A percentile compares a stretch with the other conserved stretches of the same genome.
phyloP scores from a whole-genome alignment of 2,797 vertebrate genomes.

The Luscinia megarhynchos region DNA sequence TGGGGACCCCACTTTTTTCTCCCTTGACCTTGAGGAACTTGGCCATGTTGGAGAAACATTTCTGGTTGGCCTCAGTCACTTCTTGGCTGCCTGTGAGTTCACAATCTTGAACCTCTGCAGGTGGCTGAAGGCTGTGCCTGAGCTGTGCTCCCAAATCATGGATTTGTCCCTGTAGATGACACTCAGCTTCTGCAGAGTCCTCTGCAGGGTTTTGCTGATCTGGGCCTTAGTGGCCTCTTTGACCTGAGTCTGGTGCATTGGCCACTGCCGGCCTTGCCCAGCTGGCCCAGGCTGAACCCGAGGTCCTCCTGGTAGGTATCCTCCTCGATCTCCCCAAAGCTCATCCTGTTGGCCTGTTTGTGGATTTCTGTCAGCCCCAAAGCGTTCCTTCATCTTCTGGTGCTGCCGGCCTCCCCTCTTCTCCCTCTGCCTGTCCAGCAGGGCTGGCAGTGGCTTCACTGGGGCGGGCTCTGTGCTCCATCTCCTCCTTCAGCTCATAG shows the following conservation, averaged over 20 bases:
- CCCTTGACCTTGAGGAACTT: background rate
- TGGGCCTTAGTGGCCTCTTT: background rate
- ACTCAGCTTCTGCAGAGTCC: too few species aligned
- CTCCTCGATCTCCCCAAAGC: background rate
- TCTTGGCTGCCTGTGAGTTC: fast-evolving
- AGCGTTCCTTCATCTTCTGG: background rate
- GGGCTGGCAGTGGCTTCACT: slow-evolving; percentile 89
- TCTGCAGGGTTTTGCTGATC: background rate
- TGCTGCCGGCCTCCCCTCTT: slow-evolving; percentile 88
- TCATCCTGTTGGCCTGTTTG: background rate
- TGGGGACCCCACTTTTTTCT: background rate
- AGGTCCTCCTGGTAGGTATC: background rate
- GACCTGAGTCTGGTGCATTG: fast-evolving
- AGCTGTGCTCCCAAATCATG: fast-evolving
- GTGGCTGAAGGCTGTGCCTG: fast-evolving
- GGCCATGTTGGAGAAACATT: background rate
- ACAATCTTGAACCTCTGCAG: background rate
- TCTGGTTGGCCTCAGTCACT: background rate
- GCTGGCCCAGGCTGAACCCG: fast-evolving
- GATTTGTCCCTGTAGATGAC: background rate
- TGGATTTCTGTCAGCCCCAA: background rate
- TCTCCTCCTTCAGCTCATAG: slow-evolving; percentile 91
- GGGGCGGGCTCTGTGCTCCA: slow-evolving; percentile 90
- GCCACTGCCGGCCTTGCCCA: background rate
- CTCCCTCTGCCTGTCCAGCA: slow-evolving; percentile 89